Conservation (phyloP, 2,797 vertebrate genomes). For the Gymnothorax reevesii region DNA sequence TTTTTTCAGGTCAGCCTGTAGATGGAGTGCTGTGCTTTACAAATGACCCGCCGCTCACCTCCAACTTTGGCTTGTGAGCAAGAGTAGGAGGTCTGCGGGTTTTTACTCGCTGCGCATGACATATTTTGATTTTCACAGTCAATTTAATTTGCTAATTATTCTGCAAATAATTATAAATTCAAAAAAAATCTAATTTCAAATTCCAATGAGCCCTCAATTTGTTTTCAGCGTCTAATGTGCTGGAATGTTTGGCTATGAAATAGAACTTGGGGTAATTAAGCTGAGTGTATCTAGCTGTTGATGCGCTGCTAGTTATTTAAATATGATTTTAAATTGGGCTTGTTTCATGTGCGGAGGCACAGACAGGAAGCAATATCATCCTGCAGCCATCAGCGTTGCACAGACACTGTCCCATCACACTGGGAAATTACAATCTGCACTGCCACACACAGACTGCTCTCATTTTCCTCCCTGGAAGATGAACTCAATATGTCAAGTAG, state of each 20-base stretch:
- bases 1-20: not conserved
- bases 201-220: not conserved
- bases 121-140: not conserved
- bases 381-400: not conserved
- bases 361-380: not conserved
- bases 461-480: not conserved
- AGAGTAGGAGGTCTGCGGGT: not conserved
- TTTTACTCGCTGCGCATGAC: not conserved
- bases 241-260: not conserved
- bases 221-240: not conserved
- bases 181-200: not conserved
- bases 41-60: not conserved
- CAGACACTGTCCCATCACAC: not conserved
- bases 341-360: not conserved
- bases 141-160: not conserved
- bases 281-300: not conserved
- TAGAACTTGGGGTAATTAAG: not conserved
- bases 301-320: not conserved
- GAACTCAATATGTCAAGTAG: slow-evolving; percentile 20
- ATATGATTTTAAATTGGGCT: not conserved
- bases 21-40: not conserved
- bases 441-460: not conserved
- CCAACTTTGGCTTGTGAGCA: not conserved
- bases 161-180: not conserved
- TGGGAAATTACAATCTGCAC: slow-evolving; percentile 15